Base-by-base conservation (phyloP, 2,113 vertebrate species). In the Leucopsar rothschildi region DNA sequence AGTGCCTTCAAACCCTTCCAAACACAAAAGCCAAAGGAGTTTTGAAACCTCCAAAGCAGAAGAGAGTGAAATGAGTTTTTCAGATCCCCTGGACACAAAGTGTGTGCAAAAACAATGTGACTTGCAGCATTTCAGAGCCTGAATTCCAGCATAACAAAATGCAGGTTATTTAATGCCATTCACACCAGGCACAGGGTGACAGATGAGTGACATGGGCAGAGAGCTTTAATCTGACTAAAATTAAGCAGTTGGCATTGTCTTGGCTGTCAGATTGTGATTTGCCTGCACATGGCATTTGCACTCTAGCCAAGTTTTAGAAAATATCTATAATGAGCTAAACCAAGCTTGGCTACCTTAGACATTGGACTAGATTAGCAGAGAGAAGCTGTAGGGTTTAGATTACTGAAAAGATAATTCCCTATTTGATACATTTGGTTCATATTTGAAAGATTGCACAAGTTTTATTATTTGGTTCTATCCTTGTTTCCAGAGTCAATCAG, bases 1-100 rank as follows among this genome's bases (percentile, higher is more conserved):
- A 96, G 28, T 9, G 76, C 88, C 52, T 92, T 37, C 90, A 96
- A 96, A 78, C 60, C 28, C 83, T 94, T 87, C 96, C 96, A 96
- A 69, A 69, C 6, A 84, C 78, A 82, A 50, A 77, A 40, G 50
- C 64, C 96, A 94, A 73, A 94, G 59, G 42, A 81, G 71, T 79
- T 96, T 95, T 95, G 88, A 86, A 90, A 61, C 29, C 87, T 96
- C 96, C 94, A 96, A 97, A 95, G 79, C 9, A 92, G 37, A 73
- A 76, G 28, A 63, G 56, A 86, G 33, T 11, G 33, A 85, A 81
- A 97, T 95, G 95, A 92, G 82, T 95, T 97, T 97, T 97, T 89
- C 97, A 97, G 97, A 97, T 77, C 42, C 23, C 45, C 21, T 50
- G 66, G 72, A 60, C 44, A 73, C 40, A 22, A 55, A 77, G 24